Evolutionary conservation across 2,797 vertebrate species (phyloP).

Genomic region (Fratercula arctica): DNA sequence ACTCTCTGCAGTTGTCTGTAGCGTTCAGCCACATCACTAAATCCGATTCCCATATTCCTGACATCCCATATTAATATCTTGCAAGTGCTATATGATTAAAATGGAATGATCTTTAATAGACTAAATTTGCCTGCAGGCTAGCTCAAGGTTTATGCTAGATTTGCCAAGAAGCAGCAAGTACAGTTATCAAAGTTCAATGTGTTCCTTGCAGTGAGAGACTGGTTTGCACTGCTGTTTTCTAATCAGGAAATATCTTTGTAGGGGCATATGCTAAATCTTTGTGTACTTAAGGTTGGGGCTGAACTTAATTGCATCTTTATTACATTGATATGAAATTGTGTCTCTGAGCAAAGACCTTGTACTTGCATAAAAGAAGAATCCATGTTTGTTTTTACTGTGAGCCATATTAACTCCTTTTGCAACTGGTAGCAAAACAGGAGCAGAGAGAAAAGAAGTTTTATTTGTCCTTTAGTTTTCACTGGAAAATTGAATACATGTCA

Average conservation of each 20-base stretch:
- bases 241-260: neutral
- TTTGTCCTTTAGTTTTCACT: conserved; percentile 30
- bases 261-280: neutral
- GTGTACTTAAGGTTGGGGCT: neutral
- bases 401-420: neutral
- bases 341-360: neutral
- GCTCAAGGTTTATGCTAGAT: neutral
- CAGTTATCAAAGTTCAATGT: neutral
- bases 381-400: neutral
- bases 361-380: neutral
- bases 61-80: neutral
- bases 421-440: neutral
- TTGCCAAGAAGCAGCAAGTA: neutral
- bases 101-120: neutral
- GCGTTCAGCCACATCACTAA: neutral
- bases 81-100: neutral
- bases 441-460: neutral
- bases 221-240: neutral
- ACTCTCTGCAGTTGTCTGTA: neutral
- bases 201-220: neutral
- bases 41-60: neutral
- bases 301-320: neutral
- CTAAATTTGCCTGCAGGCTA: neutral
- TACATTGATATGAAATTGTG: neutral
- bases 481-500: conserved; percentile 50